Evolutionary conservation across 23 tunicate species (phyloP).

Genomic region (Trididemnum miniatum): DNA sequence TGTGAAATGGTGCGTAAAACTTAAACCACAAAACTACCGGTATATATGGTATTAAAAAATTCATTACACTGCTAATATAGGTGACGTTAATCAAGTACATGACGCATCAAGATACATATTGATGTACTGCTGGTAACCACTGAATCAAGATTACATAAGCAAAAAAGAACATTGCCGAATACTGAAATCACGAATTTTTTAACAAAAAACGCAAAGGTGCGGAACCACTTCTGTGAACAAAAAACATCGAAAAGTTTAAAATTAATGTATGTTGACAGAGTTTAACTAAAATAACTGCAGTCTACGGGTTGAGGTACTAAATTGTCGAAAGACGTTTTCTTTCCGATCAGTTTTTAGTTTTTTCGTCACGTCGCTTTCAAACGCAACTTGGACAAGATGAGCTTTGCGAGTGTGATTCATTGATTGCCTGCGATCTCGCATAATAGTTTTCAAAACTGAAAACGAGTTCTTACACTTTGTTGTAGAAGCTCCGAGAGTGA

Average conservation of each 20-base stretch:
- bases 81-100: not conserved
- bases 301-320: slow-evolving; percentile 14
- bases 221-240: not conserved
- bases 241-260: not conserved
- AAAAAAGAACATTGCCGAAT: not conserved
- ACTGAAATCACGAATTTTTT: not conserved
- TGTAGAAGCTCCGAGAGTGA: not conserved
- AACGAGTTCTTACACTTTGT: not conserved
- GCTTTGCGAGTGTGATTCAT: slow-evolving; percentile 11
- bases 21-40: not conserved
- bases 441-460: slow-evolving; percentile 2
- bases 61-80: too few species aligned
- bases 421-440: slow-evolving; percentile 22
- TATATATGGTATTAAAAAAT: too few species aligned
- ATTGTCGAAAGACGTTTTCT: slow-evolving; percentile 8
- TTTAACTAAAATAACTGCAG: slow-evolving; percentile 12
- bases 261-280: not conserved
- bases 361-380: slow-evolving; percentile 11
- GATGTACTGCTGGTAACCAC: not conserved
- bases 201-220: not conserved
- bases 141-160: not conserved
- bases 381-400: not conserved
- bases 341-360: slow-evolving; percentile 12
- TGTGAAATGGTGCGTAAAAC: not conserved
- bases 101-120: not conserved